Evolutionary conservation across 2,113 vertebrate genomes (phyloP), one percentile per base, ranked within the genome.

Genomic region (Microcebus lehilahytsara): DNA sequence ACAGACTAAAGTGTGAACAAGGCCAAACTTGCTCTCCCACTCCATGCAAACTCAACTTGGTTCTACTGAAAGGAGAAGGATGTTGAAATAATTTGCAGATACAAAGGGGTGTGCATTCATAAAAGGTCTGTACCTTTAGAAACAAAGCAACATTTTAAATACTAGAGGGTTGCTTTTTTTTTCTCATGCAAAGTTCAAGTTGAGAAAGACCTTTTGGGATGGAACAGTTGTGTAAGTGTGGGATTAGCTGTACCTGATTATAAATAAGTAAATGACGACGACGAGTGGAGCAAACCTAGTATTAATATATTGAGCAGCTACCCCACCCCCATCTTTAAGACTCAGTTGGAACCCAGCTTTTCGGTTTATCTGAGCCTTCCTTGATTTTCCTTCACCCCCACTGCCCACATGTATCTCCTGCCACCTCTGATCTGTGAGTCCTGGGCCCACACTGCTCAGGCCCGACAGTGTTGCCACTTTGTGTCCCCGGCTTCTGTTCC

Each of bases 221-320:
- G 85, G 81, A 91, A 89, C 78, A 71, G 96, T 97, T 98, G 91
- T 91, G 51, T 96, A 98, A 97, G 96, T 49, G 9, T 6, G 23
- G 97, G 89, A 97, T 98, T 97, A 97, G 95, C 95, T 97, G 96
- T 97, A 75, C 96, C 81, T 69, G 89, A 93, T 94, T 94, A 94
- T 97, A 96, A 96, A 93, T 95, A 96, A 85, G 74, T 51, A 62
- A 78, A 17, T 46, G 46, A 46, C 5, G 49, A 27, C 88, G n/a
- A 27, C 88, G n/a, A 69, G n/a, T 13, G 5, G 42, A 40, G 95
- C 51, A 72, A 79, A 49, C 34, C 74, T 34, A 10, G 25, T 14
- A 16, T 53, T 53, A 53, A 53, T 46, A 23, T 16, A 30, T 3
- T 25, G 60, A 67, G 27, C 16, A 42, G 17, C 49, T 37, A 32